Base-by-base conservation (phyloP, 1,140 invertebrate species). In the Delia radicum region DNA sequence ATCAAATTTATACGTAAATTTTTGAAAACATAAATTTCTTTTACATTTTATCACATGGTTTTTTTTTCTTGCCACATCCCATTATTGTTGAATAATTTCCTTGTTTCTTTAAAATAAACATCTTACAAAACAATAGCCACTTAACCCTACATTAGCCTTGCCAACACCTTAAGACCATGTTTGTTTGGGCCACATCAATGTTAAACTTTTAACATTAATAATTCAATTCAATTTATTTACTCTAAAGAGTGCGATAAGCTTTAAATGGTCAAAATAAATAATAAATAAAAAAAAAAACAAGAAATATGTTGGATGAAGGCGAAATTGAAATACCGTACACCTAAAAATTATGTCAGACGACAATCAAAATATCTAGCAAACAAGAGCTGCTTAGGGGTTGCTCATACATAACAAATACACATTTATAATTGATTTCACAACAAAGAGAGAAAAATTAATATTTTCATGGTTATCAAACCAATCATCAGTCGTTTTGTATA, bases 41-140 rank as follows among this genome's bases (percentile, higher is more conserved):
- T 33, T 33, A 55, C 48, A 55, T 55, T 55, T 55, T 55, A 21
- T 55, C 48, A 55, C 48, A 55, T 37, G 33, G 8, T 37, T 37
- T 37, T 37, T 18, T 55, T 18, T 55, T 15, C 8, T 21, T 21
- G 21, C n/a, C 10, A 48, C 48, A 55, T 5, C n/a, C 48, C 48
- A 55, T 55, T 55, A 55, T 55, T 55, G n/a, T 55, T 55, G 48
- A 55, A 21, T 55, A 55, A 55, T 55, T 55, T 55, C 48, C n/a
- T 55, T 55, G 31, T n/a, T n/a, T n/a, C n/a, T n/a, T n/a, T 42
- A 15, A 42, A 15, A 33, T 42, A 1, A 3, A 13, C 37, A 42
- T 42, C 12, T 42, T 42, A 21, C 18, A 55, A 55, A 18, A 55
- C 48, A 55, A 55, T 55, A n/a, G 48, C 48, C 48, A 55, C 48